Percentiles rank a stretch among this genome's conserved stretches.
Evolutionary conservation across 2,113 vertebrate species (phyloP).

Genomic region (Psilopogon haemacephalus): DNA sequence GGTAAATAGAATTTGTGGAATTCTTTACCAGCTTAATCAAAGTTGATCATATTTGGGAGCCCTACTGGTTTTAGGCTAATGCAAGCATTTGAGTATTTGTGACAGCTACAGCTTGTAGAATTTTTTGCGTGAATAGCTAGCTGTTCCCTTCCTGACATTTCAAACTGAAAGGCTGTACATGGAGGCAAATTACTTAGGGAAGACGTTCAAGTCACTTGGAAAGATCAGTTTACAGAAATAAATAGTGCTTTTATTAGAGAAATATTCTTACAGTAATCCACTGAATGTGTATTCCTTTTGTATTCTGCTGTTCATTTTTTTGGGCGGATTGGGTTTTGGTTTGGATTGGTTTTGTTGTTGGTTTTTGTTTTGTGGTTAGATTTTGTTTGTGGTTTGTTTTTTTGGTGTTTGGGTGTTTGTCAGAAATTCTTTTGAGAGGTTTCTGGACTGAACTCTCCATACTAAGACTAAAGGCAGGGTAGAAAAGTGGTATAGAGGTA

Average conservation of each 20-base stretch:
- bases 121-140: conserved; percentile 27
- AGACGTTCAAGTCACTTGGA: conserved; percentile 8
- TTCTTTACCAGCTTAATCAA: background rate
- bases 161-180: background rate
- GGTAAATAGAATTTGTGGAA: background rate
- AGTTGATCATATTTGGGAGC: background rate
- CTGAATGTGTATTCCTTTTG: background rate
- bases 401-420: background rate
- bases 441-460: conserved; percentile 18
- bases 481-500: background rate
- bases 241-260: background rate
- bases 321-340: background rate
- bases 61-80: background rate
- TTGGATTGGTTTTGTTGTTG: background rate
- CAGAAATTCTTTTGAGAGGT: conserved; percentile 65
- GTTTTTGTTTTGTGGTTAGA: background rate
- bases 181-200: conserved; percentile 1
- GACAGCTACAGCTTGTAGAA: conserved; percentile 11
- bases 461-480: conserved; percentile 30
- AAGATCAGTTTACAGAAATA: conserved; percentile 25
- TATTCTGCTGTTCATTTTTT: background rate
- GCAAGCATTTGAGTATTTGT: background rate
- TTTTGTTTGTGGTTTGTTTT: background rate
- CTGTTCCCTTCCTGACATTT: conserved; percentile 22
- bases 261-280: background rate